Evolutionary conservation across 2,113 vertebrate genomes (phyloP).

Genomic region (Saimiri boliviensis): DNA sequence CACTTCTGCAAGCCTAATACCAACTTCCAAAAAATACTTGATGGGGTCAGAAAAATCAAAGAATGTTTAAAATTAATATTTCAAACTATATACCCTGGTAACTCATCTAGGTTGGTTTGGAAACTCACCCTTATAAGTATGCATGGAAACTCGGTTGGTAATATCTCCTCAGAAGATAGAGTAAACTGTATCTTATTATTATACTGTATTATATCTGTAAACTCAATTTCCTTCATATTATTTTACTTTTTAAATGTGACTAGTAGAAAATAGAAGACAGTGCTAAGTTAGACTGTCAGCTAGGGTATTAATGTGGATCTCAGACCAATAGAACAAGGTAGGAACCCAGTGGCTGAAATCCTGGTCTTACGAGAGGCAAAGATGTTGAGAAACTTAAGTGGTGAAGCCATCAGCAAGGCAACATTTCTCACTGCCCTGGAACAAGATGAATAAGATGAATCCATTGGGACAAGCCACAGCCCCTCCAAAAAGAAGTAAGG

Average conservation of each 20-base stretch:
- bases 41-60: neutral
- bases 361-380: neutral
- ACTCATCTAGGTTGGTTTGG: neutral
- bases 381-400: neutral
- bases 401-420: neutral
- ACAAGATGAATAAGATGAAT: neutral
- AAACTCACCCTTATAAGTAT: neutral
- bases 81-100: neutral
- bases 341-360: neutral
- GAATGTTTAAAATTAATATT: slow-evolving; percentile 33
- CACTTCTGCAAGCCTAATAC: neutral
- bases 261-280: neutral
- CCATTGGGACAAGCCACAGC: neutral
- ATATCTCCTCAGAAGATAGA: neutral
- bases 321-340: neutral
- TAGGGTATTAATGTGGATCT: neutral
- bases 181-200: neutral
- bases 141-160: neutral
- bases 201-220: neutral
- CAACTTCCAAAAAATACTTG: neutral
- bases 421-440: neutral
- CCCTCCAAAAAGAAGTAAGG: neutral
- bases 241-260: neutral
- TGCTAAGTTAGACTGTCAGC: neutral
- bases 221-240: neutral